A percentile compares a stretch with the other conserved stretches of the same genome.
These are phyloP conservation scores for Hemiprocne comata DNA, from an alignment of 2,113 vertebrate genomes.

Conservation along the genomic window DNA sequence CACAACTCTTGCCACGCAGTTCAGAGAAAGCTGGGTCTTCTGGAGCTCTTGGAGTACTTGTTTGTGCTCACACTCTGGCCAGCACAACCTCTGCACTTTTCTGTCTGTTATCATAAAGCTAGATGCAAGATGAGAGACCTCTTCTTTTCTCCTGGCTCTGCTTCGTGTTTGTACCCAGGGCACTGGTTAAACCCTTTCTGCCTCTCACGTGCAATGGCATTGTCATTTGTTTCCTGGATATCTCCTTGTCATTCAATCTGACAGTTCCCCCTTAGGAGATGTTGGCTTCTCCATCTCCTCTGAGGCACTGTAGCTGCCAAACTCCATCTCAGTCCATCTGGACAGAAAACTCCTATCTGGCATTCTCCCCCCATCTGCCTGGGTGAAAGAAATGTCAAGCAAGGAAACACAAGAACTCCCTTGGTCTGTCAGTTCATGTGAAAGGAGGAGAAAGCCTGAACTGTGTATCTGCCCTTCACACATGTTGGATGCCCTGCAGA, in stretches of 20 bases:
- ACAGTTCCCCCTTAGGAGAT: not conserved
- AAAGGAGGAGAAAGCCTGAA: not conserved
- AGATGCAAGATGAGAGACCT: not conserved
- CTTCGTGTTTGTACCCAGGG: not conserved
- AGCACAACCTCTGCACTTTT: not conserved
- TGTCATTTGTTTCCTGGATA: not conserved
- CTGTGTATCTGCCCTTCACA: not conserved
- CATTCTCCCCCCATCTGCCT: not conserved
- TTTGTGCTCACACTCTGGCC: not conserved
- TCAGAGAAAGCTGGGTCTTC: not conserved
- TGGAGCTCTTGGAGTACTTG: not conserved
- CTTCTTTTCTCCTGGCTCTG: not conserved
- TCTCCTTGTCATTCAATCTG: not conserved
- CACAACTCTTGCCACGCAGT: not conserved
- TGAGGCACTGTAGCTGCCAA: not conserved
- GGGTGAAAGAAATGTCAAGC: not conserved
- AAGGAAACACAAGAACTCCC: not conserved
- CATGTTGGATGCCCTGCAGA: not conserved
- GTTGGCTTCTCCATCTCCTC: not conserved
- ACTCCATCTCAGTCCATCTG: not conserved
- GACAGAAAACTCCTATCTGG: not conserved
- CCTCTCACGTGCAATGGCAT: not conserved
- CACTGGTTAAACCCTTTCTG: not conserved
- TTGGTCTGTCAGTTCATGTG: not conserved
- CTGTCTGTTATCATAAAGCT: not conserved